Conservation (phyloP, 2,888 invertebrate species). For the Byasa hedistus region DNA sequence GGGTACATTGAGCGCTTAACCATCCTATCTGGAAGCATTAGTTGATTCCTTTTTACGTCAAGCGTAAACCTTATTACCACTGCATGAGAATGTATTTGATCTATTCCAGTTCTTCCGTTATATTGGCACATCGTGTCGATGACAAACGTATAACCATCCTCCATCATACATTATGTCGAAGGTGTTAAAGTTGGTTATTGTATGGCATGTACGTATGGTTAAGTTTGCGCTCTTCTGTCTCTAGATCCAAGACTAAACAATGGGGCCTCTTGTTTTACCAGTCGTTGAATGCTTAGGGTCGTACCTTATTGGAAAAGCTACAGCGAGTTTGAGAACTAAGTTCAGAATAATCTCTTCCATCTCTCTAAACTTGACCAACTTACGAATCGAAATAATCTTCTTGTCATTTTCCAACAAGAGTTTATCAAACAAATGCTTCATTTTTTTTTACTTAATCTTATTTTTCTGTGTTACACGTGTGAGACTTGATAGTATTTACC, state of each 20-base stretch:
- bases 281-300: constrained; percentile 55
- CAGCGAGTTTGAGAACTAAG: constrained; percentile 4
- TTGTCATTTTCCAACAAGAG: too few relatives aligned
- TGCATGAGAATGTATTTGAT: constrained; percentile 19
- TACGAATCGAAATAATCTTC: too few relatives aligned
- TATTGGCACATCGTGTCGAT: constrained; percentile 40
- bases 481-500: too few relatives aligned
- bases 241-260: constrained; percentile 70
- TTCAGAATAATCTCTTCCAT: too few relatives aligned
- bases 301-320: constrained; percentile 32
- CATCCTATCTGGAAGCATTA: constrained; percentile 54
- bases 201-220: constrained; percentile 24
- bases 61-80: constrained; percentile 27
- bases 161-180: constrained; percentile 17
- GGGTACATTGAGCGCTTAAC: constrained; percentile 75
- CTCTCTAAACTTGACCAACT: too few relatives aligned
- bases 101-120: constrained; percentile 25
- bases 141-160: constrained; percentile 39
- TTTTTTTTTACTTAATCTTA: too few relatives aligned
- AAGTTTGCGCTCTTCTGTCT: constrained; percentile 56
- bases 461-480: too few relatives aligned
- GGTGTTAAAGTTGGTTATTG: constrained; percentile 38
- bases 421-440: too few relatives aligned
- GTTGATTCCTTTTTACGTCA: constrained; percentile 34
- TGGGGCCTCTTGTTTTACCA: constrained; percentile 74